phyloP scores from a whole-genome alignment of 2,888 invertebrate species.

The Polydesmus complanatus region DNA sequence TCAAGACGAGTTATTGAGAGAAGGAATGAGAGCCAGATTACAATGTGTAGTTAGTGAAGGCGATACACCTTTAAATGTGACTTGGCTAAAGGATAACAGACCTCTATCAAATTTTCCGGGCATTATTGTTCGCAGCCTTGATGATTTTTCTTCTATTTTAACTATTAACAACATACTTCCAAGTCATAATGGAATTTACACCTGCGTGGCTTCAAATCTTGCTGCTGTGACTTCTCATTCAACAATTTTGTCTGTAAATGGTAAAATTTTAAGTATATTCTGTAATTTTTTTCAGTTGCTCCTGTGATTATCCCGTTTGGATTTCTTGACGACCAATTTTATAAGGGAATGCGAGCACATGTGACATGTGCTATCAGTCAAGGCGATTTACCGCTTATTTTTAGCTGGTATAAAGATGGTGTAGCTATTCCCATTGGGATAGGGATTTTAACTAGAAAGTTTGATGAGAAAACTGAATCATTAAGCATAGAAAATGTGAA shows the following conservation, averaged over 20 bases:
- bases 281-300: constrained; percentile 45
- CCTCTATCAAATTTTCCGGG: neutral
- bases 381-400: constrained; percentile 29
- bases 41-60: constrained; percentile 2
- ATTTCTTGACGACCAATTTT: constrained; percentile 10
- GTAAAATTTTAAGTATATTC: constrained; percentile 38
- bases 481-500: constrained; percentile 8
- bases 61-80: neutral
- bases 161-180: neutral
- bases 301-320: constrained; percentile 52
- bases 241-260: constrained; percentile 59
- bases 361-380: constrained; percentile 9
- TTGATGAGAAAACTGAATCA: neutral
- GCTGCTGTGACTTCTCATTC: constrained; percentile 58
- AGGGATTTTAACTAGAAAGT: constrained; percentile 21
- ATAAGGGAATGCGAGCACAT: constrained; percentile 9
- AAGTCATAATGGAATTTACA: constrained; percentile 34
- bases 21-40: constrained; percentile 6
- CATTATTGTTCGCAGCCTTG: neutral
- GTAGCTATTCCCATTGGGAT: constrained; percentile 23
- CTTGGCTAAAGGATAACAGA: neutral
- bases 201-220: constrained; percentile 55
- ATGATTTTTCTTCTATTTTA: neutral
- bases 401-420: constrained; percentile 31
- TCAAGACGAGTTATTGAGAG: constrained; percentile 12